Conservation (phyloP, 2,797 vertebrate genomes). For the Eulemur albifrons region DNA sequence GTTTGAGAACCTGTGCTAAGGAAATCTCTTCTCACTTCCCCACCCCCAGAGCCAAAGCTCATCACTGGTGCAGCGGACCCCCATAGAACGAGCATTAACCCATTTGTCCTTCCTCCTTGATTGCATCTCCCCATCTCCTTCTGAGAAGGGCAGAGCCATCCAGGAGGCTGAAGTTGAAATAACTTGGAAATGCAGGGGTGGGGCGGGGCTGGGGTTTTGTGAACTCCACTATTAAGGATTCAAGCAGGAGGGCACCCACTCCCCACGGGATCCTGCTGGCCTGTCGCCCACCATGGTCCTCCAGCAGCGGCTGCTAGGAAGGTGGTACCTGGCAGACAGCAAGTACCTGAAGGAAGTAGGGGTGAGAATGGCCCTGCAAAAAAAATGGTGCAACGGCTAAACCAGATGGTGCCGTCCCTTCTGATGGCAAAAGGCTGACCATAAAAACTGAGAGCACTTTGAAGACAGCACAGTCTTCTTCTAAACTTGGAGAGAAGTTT, state of each 20-base stretch:
- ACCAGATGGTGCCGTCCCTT: slow-evolving; percentile 64
- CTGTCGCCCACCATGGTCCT: not conserved
- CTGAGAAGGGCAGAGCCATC: not conserved
- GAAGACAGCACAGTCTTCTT: slow-evolving; percentile 75
- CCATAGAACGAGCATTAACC: not conserved
- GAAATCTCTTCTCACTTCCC: not conserved
- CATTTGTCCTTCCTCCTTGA: not conserved
- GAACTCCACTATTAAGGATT: not conserved
- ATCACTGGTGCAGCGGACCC: not conserved
- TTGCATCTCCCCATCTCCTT: not conserved
- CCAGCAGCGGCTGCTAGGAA: slow-evolving; percentile 83
- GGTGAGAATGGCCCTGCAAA: slow-evolving; percentile 60
- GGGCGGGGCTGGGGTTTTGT: not conserved
- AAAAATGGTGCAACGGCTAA: slow-evolving; percentile 1
- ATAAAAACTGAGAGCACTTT: slow-evolving; percentile 78
- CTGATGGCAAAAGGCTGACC: slow-evolving; percentile 63
- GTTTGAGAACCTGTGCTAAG: not conserved
- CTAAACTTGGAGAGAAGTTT: slow-evolving; percentile 71
- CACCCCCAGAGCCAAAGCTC: not conserved
- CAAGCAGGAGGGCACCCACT: not conserved
- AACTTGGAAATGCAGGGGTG: not conserved
- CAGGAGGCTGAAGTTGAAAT: not conserved
- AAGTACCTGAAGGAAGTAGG: slow-evolving; percentile 88
- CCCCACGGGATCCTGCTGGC: not conserved
- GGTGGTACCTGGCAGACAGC: slow-evolving; percentile 87